These are phyloP conservation scores for Metridium senile DNA, from an alignment of 92 coral and sea anemone species.

Conservation along the genomic window DNA sequence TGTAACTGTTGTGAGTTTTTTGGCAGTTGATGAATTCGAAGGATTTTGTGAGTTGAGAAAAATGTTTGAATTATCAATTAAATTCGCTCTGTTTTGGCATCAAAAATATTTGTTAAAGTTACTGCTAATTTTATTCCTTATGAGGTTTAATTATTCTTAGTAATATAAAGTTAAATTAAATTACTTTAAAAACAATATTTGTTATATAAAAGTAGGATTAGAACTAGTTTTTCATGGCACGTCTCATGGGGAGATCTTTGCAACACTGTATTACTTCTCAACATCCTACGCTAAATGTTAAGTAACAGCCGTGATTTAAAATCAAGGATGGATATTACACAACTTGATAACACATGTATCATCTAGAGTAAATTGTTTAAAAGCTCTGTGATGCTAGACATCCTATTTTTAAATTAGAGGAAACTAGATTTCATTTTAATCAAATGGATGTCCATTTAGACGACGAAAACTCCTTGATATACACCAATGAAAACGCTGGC, in stretches of 20 bases:
- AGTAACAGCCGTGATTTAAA: conserved; percentile 16
- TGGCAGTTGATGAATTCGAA: too few relatives aligned
- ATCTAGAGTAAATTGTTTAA: conserved; percentile 4
- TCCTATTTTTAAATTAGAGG: conserved; percentile 6
- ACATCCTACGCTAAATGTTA: not conserved
- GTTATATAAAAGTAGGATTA: not conserved
- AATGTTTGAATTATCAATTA: not conserved
- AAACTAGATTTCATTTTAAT: not conserved
- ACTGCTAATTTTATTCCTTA: not conserved
- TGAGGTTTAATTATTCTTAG: not conserved
- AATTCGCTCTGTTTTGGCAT: not conserved
- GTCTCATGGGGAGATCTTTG: too few relatives aligned
- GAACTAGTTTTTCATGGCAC: not conserved
- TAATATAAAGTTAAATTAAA: too few relatives aligned
- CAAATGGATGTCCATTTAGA: not conserved
- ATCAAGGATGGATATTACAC: too few relatives aligned
- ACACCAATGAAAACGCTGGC: not conserved
- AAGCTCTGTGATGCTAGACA: conserved; percentile 10
- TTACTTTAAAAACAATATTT: not conserved
- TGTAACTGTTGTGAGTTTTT: too few relatives aligned
- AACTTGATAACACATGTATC: not conserved
- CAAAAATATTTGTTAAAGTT: too few relatives aligned
- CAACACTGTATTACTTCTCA: too few relatives aligned
- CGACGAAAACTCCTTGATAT: not conserved
- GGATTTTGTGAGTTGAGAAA: not conserved